Evolutionary conservation across 2,888 invertebrate species (phyloP), one percentile per base, ranked within the genome.

Genomic region (Alloplasta piceator): DNA sequence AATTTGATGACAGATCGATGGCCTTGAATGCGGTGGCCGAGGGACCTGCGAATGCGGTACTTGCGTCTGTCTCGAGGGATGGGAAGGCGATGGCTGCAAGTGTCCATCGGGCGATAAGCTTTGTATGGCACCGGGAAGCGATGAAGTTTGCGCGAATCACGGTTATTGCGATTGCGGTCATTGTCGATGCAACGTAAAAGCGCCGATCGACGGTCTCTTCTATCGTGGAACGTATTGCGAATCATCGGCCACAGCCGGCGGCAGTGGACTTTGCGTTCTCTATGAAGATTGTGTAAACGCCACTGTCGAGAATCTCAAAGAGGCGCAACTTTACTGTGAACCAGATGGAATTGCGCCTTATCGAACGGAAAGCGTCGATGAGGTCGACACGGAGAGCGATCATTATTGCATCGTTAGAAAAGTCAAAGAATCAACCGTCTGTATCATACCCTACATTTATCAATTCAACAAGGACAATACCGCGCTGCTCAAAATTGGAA

Each of bases 161-260:
- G 89, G 89, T 60, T 87, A 84, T 61, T 89, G 89, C 76, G 85
- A 89, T 41, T 89, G 89, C 36, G 89, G 89, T 6, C 86, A 88
- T 6, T 83, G 58, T 56, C 87, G 88, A 63, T 89, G 89, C 67
- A 89, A 89, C 66, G 80, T 77, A 6, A 89, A 83, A 5, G 84
- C 85, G 0, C 70, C 82, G 10, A 61, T 68, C n/a, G 86, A 87
- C 41, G 85, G 86, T 43, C 48, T 85, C 4, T 76, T 85, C 50
- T 89, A 89, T 76, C 87, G 85, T 0, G 89, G 89, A 14, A 86
- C 85, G 0, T 89, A 87, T 48, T 89, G 89, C 78, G 89, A 89
- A 71, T 88, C 86, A 0, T 87, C 89, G 38, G 85, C 85, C 1
- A 85, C 86, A 38, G 76, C 85, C 7, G 83, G 86, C 4, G 86